phyloP scores from a whole-genome alignment of 2,113 vertebrate genomes.

The Forbesichthys agassizii region DNA sequence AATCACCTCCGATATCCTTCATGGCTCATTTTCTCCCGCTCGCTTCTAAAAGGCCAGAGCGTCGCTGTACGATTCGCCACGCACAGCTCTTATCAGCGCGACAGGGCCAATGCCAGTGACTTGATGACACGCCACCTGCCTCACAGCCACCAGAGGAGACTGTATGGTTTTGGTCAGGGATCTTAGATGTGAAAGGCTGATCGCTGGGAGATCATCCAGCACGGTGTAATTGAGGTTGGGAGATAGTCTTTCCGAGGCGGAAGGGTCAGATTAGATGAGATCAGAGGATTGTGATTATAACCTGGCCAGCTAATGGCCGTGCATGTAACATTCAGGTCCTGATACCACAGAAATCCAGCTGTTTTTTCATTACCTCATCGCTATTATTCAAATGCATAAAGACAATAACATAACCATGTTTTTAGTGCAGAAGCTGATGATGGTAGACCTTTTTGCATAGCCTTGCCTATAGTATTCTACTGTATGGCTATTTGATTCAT shows the following conservation, averaged over 20 bases:
- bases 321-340: no score
- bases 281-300: conserved; percentile 49
- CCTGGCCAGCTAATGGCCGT: conserved; percentile 16
- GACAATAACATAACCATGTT: no score
- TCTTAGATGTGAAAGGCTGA: conserved; percentile 49
- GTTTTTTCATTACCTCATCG: no score
- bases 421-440: no score
- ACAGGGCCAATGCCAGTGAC: conserved; percentile 28
- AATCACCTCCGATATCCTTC: conserved; percentile 74
- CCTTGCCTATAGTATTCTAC: no score
- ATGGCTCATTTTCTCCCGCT: conserved; percentile 70
- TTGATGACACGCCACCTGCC: conserved; percentile 62
- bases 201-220: conserved; percentile 56
- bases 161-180: conserved; percentile 45
- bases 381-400: no score
- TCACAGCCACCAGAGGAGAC: conserved; percentile 53
- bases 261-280: conserved; percentile 54
- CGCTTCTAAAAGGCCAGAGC: conserved; percentile 62
- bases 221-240: conserved; percentile 52
- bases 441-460: no score
- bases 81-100: conserved; percentile 55
- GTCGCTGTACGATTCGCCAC: conserved; percentile 63
- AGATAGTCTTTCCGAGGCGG: conserved; percentile 33
- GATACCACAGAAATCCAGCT: no score
- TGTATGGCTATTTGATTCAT: background rate